Base-by-base conservation (phyloP, 2,113 vertebrate genomes). In the Echinops telfairi region DNA sequence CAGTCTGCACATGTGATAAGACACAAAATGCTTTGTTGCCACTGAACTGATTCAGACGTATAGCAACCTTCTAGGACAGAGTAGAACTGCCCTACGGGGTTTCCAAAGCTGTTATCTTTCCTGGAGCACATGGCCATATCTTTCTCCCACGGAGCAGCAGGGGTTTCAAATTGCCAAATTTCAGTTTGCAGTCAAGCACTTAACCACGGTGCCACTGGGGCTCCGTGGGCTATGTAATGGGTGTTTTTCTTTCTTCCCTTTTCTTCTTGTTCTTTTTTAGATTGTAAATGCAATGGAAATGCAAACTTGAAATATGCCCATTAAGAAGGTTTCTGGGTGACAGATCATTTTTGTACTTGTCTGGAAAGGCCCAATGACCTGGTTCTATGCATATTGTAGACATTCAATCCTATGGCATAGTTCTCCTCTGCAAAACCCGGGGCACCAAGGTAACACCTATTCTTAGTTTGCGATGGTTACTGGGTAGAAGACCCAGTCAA, bases 401-500 rank as follows among this genome's bases (percentile, higher is more conserved):
- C 71, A 73, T 22, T n/a, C 20, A 19, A 36, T 36, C 71, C 71
- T 38, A 73, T 9, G 19, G 71, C 16, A 14, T 19, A 36, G n/a
- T 11, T 73, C 33, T 73, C 19, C n/a, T 9, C n/a, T 8, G 29
- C 9, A 36, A 36, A 16, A 20, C 20, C 20, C 22, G 68, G 29
- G 68, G 68, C n/a, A 29, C 68, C 71, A 73, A 19, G 71, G 33
- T 19, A 73, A 73, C 19, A 36, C 6, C 36, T 68, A 3, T 31
- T 73, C 22, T 22, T 62, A 22, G 16, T 19, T 16, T 62, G 16
- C 29, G 4, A 22, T 66, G 64, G 23, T 66, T 66, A 29, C 23
- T 70, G 14, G 27, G 31, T 36, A 88, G 91, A 76, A 87, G 7
- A 81, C 71, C 85, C 89, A 86, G 70, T 94, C 53, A 92, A 83